Base-by-base conservation (phyloP, 2,888 invertebrate genomes). In the Mactromeris polynyma region DNA sequence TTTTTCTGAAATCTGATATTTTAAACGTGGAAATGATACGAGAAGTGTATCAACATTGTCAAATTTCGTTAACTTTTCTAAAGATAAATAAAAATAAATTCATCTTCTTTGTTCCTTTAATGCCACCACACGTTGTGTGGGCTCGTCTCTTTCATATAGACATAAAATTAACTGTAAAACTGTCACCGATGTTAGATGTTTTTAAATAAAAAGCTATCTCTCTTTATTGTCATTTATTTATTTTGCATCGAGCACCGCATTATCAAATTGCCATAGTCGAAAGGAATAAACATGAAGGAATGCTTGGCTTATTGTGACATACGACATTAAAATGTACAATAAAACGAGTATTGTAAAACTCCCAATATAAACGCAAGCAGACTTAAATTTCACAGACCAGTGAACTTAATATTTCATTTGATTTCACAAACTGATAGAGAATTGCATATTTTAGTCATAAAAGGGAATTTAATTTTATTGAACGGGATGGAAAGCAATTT, bases 261-360 rank as follows among this genome's bases (percentile, higher is more conserved):
- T 69, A 82, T 82, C 42, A 82, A 82, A 82, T 82, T 64, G 82
- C 82, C 82, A 82, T 82, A 82, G 82, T 31, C 82, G 38, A 17
- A 40, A 17, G 58, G 69, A 40, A 40, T 58, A 64, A 64, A 42
- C 82, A 26, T 31, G 19, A 64, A 26, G 81, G 82, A 82, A 82
- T 82, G 64, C 26, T 17, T 69, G 69, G 14, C 58, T 69, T 69
- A 69, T 82, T 26, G 40, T n/a, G 64, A 82, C 64, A 82, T 82
- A 58, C 19, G 31, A 17, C 33, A 82, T 83, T 31, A 83, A 83
- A 73, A 9, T 77, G n/a, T 31, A 73, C 31, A 73, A 73, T 73
- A 73, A 73, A 73, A 73, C 33, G 36, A 73, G 36, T 73, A 73
- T 73, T 31, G 73, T 64, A 26, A 73, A 73, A 14, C 73, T 73